Conservation (phyloP, 2,113 vertebrate species). For the Uropsilus gracilis region DNA sequence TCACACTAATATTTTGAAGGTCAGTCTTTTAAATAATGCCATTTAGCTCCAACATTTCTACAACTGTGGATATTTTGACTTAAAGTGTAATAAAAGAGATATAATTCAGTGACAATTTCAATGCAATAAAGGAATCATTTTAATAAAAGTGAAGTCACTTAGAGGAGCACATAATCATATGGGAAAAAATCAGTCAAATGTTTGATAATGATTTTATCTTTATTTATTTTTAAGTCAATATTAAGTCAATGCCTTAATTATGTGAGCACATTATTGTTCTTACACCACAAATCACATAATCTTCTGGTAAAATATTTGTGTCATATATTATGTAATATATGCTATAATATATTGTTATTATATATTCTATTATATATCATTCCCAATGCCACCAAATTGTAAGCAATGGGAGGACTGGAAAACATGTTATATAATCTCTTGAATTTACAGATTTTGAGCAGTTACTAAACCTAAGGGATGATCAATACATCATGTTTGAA, state of each 20-base stretch:
- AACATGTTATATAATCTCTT: too few relatives aligned
- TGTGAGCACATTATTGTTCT: not conserved
- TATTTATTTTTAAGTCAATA: not conserved
- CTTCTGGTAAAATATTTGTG: not conserved
- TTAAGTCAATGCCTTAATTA: not conserved
- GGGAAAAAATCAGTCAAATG: not conserved
- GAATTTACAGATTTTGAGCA: too few relatives aligned
- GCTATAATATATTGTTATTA: too few relatives aligned
- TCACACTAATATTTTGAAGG: constrained; percentile 8
- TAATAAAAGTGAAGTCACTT: not conserved
- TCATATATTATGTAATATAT: not conserved
- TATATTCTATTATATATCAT: too few relatives aligned
- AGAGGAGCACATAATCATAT: not conserved
- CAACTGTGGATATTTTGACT: constrained; percentile 2
- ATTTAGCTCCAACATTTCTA: not conserved
- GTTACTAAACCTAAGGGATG: too few relatives aligned
- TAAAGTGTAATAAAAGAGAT: not conserved
- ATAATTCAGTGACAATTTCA: not conserved
- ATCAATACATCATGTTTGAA: too few relatives aligned
- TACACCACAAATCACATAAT: not conserved
- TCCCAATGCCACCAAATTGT: too few relatives aligned
- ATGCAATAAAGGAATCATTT: not conserved
- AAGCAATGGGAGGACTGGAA: too few relatives aligned
- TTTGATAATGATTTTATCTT: not conserved
- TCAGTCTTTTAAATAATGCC: constrained; percentile 12